Conservation (phyloP, 2,797 vertebrate species). For the Lacerta agilis region DNA sequence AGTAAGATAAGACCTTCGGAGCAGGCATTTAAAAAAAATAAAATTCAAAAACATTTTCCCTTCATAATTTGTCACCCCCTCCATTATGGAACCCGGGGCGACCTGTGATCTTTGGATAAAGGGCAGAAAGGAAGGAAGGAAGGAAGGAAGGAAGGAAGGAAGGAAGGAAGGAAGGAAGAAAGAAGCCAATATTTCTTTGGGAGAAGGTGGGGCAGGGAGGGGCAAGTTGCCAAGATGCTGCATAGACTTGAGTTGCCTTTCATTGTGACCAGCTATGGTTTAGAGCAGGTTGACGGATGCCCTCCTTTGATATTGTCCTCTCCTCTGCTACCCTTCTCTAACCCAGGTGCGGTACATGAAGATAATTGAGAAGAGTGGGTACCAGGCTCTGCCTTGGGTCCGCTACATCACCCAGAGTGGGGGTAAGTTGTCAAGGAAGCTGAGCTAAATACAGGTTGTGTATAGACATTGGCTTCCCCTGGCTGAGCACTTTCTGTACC, state of each 20-base stretch:
- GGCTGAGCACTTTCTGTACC: background rate
- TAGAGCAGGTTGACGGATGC: background rate
- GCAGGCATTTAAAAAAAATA: no score
- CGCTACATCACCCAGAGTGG: constrained; percentile 96
- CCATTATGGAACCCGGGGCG: no score
- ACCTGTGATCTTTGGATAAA: no score
- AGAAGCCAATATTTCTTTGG: fast-evolving
- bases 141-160: no score
- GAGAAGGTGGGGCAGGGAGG: no score
- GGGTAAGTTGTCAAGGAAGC: constrained; percentile 75
- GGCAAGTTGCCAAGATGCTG: no score
- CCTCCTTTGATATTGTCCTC: background rate
- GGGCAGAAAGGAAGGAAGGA: no score
- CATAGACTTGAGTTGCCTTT: no score
- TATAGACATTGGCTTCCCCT: background rate
- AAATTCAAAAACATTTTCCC: no score
- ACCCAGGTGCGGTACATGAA: constrained; percentile 94
- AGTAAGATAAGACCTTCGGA: no score
- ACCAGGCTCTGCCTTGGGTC: constrained; percentile 95
- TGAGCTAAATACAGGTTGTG: background rate
- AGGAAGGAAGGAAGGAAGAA: no score
- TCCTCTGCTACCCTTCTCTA: fast-evolving
- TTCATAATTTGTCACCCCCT: no score
- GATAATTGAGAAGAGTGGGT: constrained; percentile 96
- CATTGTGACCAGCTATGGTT: background rate